Evolutionary conservation across 2,113 vertebrate genomes (phyloP).

Genomic region (Agelaius tricolor): DNA sequence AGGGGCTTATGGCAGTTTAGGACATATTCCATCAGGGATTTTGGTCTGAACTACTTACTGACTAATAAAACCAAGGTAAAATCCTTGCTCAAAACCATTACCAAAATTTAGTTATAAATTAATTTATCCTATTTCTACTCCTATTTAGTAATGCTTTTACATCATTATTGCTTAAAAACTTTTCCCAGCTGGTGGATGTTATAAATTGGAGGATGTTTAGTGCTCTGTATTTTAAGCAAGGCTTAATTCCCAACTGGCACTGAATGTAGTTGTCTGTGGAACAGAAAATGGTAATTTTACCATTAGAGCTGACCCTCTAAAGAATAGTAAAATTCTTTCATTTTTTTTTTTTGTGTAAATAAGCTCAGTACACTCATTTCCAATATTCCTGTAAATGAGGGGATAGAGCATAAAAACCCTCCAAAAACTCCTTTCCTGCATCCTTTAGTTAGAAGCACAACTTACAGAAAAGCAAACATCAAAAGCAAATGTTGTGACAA

Average conservation of each 20-base stretch:
- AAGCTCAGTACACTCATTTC: not conserved
- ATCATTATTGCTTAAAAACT: not conserved
- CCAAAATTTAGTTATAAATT: not conserved
- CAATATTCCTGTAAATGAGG: not conserved
- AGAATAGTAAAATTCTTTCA: not conserved
- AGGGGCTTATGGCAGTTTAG: constrained; percentile 70
- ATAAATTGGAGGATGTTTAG: not conserved
- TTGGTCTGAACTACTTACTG: constrained; percentile 26
- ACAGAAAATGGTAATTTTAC: not conserved
- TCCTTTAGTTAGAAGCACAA: not conserved
- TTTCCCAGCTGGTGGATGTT: not conserved
- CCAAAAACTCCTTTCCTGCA: not conserved
- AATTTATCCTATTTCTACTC: not conserved
- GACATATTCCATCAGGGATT: constrained; percentile 58
- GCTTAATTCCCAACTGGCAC: not conserved
- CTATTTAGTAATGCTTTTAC: not conserved
- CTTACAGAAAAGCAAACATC: not conserved
- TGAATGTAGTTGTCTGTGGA: not conserved
- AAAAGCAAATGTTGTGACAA: not conserved
- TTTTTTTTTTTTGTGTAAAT: not conserved
- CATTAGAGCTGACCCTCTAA: not conserved
- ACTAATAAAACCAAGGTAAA: constrained; percentile 2
- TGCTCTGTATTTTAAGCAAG: not conserved
- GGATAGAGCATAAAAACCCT: not conserved
- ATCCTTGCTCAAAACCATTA: not conserved